Percentiles rank a stretch among this genome's conserved stretches.
phyloP scores from a whole-genome alignment of 2,888 invertebrate genomes.

The Bhutanitis thaidina region DNA sequence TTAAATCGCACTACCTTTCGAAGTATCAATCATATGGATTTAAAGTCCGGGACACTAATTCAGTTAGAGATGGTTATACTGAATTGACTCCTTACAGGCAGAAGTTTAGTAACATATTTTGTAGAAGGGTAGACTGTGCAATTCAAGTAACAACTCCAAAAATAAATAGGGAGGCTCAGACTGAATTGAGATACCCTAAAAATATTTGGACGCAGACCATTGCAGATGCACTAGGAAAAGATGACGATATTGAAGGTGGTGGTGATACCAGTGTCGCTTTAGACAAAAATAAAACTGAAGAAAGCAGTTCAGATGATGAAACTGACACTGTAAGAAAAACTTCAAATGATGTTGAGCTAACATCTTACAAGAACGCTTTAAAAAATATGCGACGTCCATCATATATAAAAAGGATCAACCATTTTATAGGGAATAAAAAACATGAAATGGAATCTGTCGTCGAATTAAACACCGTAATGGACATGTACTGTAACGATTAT shows the following conservation, averaged over 20 bases:
- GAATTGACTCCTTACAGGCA: constrained; percentile 81
- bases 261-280: constrained; percentile 40
- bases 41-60: constrained; percentile 72
- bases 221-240: constrained; percentile 52
- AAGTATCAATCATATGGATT: constrained; percentile 67
- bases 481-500: constrained; percentile 83
- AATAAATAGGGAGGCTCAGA: constrained; percentile 80
- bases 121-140: constrained; percentile 77
- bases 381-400: constrained; percentile 57
- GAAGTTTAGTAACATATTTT: constrained; percentile 77
- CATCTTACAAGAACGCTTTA: constrained; percentile 48
- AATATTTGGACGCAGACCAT: constrained; percentile 85
- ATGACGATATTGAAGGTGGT: constrained; percentile 41
- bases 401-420: constrained; percentile 53
- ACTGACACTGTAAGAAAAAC: constrained; percentile 34
- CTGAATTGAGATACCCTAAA: constrained; percentile 82
- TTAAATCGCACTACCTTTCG: constrained; percentile 82
- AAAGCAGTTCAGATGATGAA: constrained; percentile 49
- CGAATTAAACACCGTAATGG: constrained; percentile 73
- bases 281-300: constrained; percentile 23
- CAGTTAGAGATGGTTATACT: constrained; percentile 84
- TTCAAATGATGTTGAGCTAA: constrained; percentile 51
- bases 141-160: constrained; percentile 79
- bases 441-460: constrained; percentile 56
- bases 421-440: constrained; percentile 43